Base-by-base conservation (phyloP, 2,888 invertebrate genomes). In the Drosophila eohydei region DNA sequence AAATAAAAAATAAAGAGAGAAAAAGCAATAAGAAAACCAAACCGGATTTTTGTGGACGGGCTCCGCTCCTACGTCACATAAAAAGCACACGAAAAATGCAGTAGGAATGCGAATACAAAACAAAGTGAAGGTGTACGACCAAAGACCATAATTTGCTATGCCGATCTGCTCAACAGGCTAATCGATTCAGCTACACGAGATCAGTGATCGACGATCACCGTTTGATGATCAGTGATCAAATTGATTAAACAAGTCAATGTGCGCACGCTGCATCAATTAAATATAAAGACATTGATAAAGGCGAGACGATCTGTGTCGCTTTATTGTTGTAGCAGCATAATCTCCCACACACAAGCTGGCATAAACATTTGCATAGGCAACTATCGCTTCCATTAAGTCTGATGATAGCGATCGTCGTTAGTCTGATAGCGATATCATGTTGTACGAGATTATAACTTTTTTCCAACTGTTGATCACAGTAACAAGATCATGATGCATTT, bases 401-500 rank as follows among this genome's bases (percentile, higher is more conserved):
- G 54, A 32, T 38, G 54, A 32, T 52, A 51, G n/a, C 46, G 30
- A 58, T 48, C 48, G 64, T 72, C 50, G 61, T 68, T 68, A 69
- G 63, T 63, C 63, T 72, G 78, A 79, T 79, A 79, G 70, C 68
- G 54, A 75, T 71, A 59, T 69, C 76, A 69, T 69, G 75, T 60
- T 71, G 38, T 64, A 81, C 76, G 74, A 76, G 76, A 87, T 75
- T 88, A 88, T 83, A 63, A 70, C 56, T 85, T 78, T 80, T 80
- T 72, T 44, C n/a, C 78, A 81, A 79, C 55, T 87, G 2, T 87
- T 84, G 88, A 89, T 89, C 81, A 74, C 66, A 55, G 59, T 73
- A 87, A 83, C 84, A 81, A 86, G 84, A 89, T 87, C 80, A 87
- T 84, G 88, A 89, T 80, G 82, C 80, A 84, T 87, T 87, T 89